Percentiles rank a stretch among this genome's conserved stretches.
Evolutionary conservation across 2,797 vertebrate species (phyloP).

Genomic region (Mycteria americana): DNA sequence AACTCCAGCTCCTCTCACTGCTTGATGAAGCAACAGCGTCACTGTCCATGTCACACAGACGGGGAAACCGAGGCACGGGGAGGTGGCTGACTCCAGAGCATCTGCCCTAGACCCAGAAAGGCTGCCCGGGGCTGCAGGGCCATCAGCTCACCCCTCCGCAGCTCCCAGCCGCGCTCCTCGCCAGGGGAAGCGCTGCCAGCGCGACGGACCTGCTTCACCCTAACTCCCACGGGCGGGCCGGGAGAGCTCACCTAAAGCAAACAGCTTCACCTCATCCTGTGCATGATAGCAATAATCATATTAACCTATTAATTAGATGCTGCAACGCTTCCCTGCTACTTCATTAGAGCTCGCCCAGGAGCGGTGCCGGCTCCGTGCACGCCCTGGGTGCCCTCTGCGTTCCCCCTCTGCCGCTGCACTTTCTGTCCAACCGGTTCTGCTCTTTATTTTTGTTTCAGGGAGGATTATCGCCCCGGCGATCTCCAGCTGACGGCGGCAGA

Average conservation of each 20-base stretch:
- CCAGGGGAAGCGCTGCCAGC: not conserved
- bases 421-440: conserved; percentile 85
- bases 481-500: conserved; percentile 76
- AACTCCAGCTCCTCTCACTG: not conserved
- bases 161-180: not conserved
- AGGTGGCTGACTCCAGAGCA: rapidly evolving
- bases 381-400: not conserved
- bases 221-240: not conserved
- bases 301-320: not conserved
- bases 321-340: not conserved
- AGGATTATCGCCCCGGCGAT: conserved; percentile 75
- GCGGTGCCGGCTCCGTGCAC: too few relatives aligned
- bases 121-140: not conserved
- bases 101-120: not conserved
- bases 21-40: not conserved
- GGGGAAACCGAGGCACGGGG: not conserved
- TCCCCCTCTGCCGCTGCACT: conserved; percentile 29
- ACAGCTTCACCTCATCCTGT: not conserved
- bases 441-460: conserved; percentile 74
- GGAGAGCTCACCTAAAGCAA: not conserved
- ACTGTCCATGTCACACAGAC: rapidly evolving
- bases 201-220: not conserved
- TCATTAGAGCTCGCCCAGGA: not conserved
- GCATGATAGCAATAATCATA: rapidly evolving
- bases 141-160: not conserved